These are phyloP conservation scores for Acanthopleura granulata DNA, from an alignment of 2,888 invertebrate species.

Conservation along the genomic window DNA sequence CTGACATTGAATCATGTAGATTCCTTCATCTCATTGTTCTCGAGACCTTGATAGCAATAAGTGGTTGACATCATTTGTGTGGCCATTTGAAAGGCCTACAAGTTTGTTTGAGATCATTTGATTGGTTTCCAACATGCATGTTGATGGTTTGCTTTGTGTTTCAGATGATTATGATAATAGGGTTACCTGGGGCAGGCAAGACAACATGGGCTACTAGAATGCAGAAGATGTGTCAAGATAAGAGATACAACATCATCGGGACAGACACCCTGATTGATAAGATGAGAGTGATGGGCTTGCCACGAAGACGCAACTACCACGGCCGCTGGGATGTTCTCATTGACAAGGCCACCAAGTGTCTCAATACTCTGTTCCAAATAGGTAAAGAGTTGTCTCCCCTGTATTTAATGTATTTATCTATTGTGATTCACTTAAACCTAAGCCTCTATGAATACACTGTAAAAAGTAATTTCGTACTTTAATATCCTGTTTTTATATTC, in stretches of 20 bases:
- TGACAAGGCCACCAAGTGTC: slow-evolving; percentile 87
- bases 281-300: slow-evolving; percentile 94
- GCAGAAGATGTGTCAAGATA: slow-evolving; percentile 81
- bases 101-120: no score
- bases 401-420: no score
- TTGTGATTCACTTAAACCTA: no score
- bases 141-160: background rate
- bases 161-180: slow-evolving; percentile 88
- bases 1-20: no score
- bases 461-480: no score
- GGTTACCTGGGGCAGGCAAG: slow-evolving; percentile 94
- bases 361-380: slow-evolving; percentile 83
- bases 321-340: slow-evolving; percentile 90
- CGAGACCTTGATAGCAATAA: no score
- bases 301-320: slow-evolving; percentile 82
- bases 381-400: slow-evolving; percentile 74
- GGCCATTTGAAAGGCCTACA: no score
- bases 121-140: no score
- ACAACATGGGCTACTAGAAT: slow-evolving; percentile 89
- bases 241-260: slow-evolving; percentile 89
- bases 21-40: no score
- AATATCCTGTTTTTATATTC: no score
- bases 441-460: no score
- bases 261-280: slow-evolving; percentile 87
- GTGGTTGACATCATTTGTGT: no score